Percentiles rank a stretch among this genome's conserved stretches.
These are phyloP conservation scores for Nycticryphes semicollaris DNA, from an alignment of 2,113 vertebrate genomes.

Conservation along the genomic window DNA sequence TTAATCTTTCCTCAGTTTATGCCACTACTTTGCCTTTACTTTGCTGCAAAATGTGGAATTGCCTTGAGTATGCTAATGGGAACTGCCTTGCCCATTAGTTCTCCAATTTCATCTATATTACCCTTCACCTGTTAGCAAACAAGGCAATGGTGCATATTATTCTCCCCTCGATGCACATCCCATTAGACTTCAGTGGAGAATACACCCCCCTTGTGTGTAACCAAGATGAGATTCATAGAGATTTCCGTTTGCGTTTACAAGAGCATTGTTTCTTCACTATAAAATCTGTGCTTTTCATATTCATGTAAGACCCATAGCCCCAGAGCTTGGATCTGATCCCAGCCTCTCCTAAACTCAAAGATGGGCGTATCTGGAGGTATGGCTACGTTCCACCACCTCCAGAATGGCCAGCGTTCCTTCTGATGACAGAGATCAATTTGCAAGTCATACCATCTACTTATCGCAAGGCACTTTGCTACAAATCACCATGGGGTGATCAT, in stretches of 20 bases:
- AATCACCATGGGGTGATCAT: not conserved
- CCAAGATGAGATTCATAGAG: constrained; percentile 36
- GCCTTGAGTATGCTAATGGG: constrained; percentile 51
- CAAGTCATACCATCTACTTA: not conserved
- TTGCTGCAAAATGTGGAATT: constrained; percentile 58
- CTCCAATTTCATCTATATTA: constrained; percentile 58
- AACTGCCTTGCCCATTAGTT: constrained; percentile 59
- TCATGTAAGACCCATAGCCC: not conserved
- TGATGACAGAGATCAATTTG: not conserved
- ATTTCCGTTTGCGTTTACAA: constrained; percentile 66
- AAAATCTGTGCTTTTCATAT: constrained; percentile 50
- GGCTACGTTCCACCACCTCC: not conserved
- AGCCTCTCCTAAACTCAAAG: not conserved
- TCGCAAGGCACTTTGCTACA: not conserved
- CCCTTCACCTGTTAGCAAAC: constrained; percentile 62
- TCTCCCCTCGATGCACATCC: constrained; percentile 47
- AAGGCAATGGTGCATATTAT: constrained; percentile 48
- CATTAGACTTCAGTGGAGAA: constrained; percentile 63
- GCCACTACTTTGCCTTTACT: constrained; percentile 47
- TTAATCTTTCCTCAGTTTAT: constrained; percentile 58
- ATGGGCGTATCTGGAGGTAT: not conserved
- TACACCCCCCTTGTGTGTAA: constrained; percentile 45
- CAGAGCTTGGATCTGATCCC: not conserved
- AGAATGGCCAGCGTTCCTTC: not conserved
- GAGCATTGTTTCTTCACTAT: constrained; percentile 29